A percentile compares a stretch with the other conserved stretches of the same genome.
Evolutionary conservation across 1,140 invertebrate genomes (phyloP).

Genomic region (Hesperophylax magnus): DNA sequence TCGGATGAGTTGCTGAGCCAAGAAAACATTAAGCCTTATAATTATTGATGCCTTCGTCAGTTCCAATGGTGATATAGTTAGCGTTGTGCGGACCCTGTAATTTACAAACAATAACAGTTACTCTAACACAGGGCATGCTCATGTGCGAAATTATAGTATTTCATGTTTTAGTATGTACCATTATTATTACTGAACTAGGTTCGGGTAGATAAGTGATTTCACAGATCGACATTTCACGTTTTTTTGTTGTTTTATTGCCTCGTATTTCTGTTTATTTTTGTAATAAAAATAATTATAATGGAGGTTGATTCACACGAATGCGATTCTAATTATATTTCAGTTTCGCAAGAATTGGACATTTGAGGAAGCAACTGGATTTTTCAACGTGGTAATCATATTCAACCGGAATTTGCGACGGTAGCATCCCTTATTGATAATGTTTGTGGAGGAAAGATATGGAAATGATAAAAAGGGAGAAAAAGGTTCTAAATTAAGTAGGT

Average conservation of each 20-base stretch:
- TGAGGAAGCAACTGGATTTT: too few relatives aligned
- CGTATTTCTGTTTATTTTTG: too few relatives aligned
- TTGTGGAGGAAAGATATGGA: too few relatives aligned
- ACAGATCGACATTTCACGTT: neutral
- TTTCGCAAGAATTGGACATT: too few relatives aligned
- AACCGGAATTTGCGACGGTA: too few relatives aligned
- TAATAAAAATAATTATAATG: too few relatives aligned
- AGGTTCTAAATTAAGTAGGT: too few relatives aligned
- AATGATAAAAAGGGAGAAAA: too few relatives aligned
- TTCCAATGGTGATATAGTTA: conserved; percentile 22
- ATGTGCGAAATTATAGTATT: conserved; percentile 48
- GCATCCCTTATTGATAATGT: too few relatives aligned
- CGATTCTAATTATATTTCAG: too few relatives aligned
- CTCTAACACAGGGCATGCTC: conserved; percentile 8
- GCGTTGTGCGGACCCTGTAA: conserved; percentile 18
- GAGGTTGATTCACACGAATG: too few relatives aligned
- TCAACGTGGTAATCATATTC: too few relatives aligned
- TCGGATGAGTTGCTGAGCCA: neutral
- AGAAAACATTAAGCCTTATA: neutral
- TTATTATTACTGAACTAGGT: conserved; percentile 18
- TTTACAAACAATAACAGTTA: conserved; percentile 52
- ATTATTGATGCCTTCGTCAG: neutral
- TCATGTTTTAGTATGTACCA: conserved; percentile 22
- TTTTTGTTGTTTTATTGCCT: neutral
- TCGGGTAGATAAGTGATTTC: conserved; percentile 27